Base-by-base conservation (phyloP, 2,888 invertebrate species). In the Ditula angustiorana region DNA sequence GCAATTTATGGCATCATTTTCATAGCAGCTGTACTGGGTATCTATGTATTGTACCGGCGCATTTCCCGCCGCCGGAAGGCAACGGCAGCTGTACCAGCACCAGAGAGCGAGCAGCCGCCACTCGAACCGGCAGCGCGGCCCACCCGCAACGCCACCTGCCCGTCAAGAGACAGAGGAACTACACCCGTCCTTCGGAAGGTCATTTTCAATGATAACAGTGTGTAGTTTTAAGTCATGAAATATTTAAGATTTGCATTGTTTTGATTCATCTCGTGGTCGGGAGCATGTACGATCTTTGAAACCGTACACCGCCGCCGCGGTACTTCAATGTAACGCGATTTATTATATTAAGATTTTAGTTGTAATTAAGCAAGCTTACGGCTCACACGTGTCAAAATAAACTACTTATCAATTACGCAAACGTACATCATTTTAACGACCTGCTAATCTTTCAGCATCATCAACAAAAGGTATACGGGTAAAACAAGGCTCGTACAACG, bases 231-330 rank as follows among this genome's bases (percentile, higher is more conserved):
- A 26, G 4, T 26, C 5, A 26, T 26, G 26, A 26, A 26, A 5
- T 5, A 26, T 26, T 26, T 26, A 26, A 26, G 4, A 5, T 26
- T 5, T 5, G 5, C 26, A 26, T 26, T 26, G 26, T 5, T 5
- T 35, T n/a, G n/a, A n/a, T n/a, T n/a, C n/a, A n/a, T n/a, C n/a
- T n/a, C n/a, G n/a, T n/a, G n/a, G n/a, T n/a, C n/a, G n/a, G n/a
- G n/a, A n/a, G n/a, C n/a, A n/a, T n/a, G 35, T 35, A 35, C 35
- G 35, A 35, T 35, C 35, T 35, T 35, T 35, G 35, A 13, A 35
- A 35, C 13, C 35, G 35, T 35, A 35, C 35, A 35, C 35, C 35
- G 35, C 35, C 35, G 35, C 35, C 35, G 35, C 35, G 35, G 35
- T 13, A 13, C 35, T 35, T 35, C 13, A 13, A 13, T 13, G 26